These are phyloP conservation scores for Ectobius pallidus DNA, from an alignment of 2,888 invertebrate species.

Conservation along the genomic window DNA sequence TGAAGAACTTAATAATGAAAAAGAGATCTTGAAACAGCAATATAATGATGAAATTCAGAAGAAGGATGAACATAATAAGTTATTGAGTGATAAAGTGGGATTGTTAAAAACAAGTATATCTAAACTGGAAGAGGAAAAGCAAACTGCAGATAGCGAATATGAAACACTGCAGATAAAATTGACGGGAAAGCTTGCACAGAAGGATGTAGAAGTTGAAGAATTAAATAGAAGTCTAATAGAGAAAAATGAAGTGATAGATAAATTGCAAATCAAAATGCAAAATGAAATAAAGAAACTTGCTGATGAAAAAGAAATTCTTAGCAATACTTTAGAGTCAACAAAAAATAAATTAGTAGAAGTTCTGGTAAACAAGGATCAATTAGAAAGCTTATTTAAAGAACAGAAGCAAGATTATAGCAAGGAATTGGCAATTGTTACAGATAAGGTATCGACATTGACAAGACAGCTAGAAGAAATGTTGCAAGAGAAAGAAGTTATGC, in stretches of 20 bases:
- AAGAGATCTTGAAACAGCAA: not conserved
- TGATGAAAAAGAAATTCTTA: not conserved
- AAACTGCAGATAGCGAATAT: not conserved
- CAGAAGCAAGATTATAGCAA: not conserved
- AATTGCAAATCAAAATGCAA: not conserved
- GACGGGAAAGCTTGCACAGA: not conserved
- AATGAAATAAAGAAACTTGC: not conserved
- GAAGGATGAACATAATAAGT: not conserved
- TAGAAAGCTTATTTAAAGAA: not conserved
- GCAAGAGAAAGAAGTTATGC: not conserved
- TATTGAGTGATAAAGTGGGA: not conserved
- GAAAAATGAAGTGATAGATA: not conserved
- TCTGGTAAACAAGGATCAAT: not conserved
- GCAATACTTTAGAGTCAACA: not conserved
- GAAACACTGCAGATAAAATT: not conserved
- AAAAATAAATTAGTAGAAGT: not conserved
- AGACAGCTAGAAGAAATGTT: not conserved
- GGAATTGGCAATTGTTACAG: not conserved
- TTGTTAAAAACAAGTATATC: not conserved
- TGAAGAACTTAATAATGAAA: not conserved
- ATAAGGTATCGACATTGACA: not conserved
- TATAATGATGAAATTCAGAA: not conserved
- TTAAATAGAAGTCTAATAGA: not conserved
- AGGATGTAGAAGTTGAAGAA: not conserved
- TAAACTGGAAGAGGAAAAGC: not conserved